Percentiles rank a stretch among this genome's conserved stretches.
Evolutionary conservation across 2,113 vertebrate genomes (phyloP).

Genomic region (Callorhinus ursinus): DNA sequence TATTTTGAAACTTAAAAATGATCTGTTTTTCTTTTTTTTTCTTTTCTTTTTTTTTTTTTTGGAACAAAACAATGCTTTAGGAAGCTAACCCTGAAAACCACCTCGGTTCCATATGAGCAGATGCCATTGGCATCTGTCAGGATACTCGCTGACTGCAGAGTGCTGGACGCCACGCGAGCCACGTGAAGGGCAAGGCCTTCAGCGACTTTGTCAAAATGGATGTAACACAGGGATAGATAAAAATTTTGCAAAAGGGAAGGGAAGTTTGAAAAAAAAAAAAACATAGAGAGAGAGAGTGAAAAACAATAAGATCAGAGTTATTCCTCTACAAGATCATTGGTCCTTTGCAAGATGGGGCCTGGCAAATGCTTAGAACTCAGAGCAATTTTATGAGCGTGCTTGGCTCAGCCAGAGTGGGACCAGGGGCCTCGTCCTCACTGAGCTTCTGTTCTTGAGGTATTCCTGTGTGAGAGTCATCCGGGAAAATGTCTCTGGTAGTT

Average conservation of each 20-base stretch:
- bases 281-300: not conserved
- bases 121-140: not conserved
- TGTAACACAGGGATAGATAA: not conserved
- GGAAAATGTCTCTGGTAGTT: not conserved
- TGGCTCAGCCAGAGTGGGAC: accelerated
- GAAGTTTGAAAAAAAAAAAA: not conserved
- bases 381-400: accelerated
- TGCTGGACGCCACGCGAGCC: accelerated
- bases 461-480: not conserved
- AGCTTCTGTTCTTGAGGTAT: no score
- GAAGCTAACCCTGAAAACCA: not conserved
- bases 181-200: not conserved
- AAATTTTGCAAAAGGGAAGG: not conserved
- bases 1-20: not conserved
- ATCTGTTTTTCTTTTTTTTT: not conserved
- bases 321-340: not conserved
- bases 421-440: not conserved
- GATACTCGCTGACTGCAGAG: accelerated
- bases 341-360: no score
- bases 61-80: not conserved
- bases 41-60: not conserved
- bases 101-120: not conserved
- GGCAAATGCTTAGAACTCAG: not conserved
- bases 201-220: not conserved
- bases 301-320: not conserved